phyloP scores from a whole-genome alignment of 1,140 invertebrate species.

The Aricia agestis region DNA sequence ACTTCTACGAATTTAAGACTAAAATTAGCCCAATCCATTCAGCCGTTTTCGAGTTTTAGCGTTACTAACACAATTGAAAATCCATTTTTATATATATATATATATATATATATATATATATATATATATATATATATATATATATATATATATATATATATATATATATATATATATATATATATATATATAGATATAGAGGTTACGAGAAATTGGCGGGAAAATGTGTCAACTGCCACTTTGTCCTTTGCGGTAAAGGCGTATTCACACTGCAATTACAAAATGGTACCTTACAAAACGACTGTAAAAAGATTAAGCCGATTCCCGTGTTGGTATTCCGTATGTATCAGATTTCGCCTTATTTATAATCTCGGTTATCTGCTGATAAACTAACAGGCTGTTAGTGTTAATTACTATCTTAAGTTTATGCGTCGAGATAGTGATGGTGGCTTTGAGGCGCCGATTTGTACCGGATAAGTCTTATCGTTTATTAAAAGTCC shows the following conservation, averaged over 20 bases:
- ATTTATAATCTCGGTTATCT: constrained; percentile 63
- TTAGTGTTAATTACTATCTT: constrained; percentile 66
- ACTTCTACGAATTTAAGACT: no score
- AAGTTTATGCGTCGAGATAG: constrained; percentile 66
- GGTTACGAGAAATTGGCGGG: neutral
- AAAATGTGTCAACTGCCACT: constrained; percentile 36
- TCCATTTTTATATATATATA: no score
- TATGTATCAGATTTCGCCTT: constrained; percentile 58
- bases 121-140: no score
- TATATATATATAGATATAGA: no score
- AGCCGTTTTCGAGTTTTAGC: no score
- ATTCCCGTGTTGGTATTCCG: constrained; percentile 28
- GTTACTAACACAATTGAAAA: no score
- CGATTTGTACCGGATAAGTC: constrained; percentile 65
- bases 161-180: no score
- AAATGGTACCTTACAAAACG: neutral
- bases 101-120: no score
- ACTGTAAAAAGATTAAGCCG: neutral
- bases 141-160: no score
- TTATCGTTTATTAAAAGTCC: constrained; percentile 53
- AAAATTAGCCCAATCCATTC: no score
- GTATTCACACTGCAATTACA: constrained; percentile 36
- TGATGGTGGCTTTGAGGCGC: constrained; percentile 57
- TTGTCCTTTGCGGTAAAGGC: constrained; percentile 38
- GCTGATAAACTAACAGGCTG: constrained; percentile 50